Base-by-base conservation (phyloP, 2,888 invertebrate species). In the Lepidonotus clava region DNA sequence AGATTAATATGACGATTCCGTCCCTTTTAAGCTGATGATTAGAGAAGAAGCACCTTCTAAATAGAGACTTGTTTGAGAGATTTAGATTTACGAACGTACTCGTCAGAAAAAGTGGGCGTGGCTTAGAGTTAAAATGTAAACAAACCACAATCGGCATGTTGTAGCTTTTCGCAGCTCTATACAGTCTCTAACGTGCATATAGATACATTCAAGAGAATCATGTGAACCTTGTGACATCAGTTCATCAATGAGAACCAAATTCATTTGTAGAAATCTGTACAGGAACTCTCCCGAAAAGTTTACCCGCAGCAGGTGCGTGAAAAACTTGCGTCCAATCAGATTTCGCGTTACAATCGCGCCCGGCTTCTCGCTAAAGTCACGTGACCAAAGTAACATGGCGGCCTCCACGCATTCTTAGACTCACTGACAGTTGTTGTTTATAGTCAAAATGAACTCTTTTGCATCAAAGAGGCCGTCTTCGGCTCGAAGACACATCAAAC, bases 391-490 rank as follows among this genome's bases (percentile, higher is more conserved):
- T 80, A 80, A 80, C 24, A 80, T 80, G 80, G 80, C 80, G 80
- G 80, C 80, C 46, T 51, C 80, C 80, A 80, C 32, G 28, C 51
- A 41, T 41, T 46, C 32, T 46, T 40, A 46, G 11, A 8, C 24
- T 32, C 32, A 46, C n/a, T 51, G 51, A 80, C 46, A 24, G 46
- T 32, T 46, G 5, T 1, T 28, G 18, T 18, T 18, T 21, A 34
- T 28, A 5, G 61, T 34, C 34, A 85, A 46, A 46, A 87, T 87
- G 87, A 41, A 84, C 21, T 24, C 41, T 41, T 40, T n/a, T 6
- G 36, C 86, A 32, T 84, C 87, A 11, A 92, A 92, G 88, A 88
- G 91, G 41, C 92, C 93, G n/a, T 92, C 93, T 5, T 92, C 92
- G 28, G 92, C 92, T 14, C 90, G 92, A 77, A 90, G 92, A 87